Evolutionary conservation across 2,113 vertebrate species (phyloP).

Genomic region (Pituophis catenifer): DNA sequence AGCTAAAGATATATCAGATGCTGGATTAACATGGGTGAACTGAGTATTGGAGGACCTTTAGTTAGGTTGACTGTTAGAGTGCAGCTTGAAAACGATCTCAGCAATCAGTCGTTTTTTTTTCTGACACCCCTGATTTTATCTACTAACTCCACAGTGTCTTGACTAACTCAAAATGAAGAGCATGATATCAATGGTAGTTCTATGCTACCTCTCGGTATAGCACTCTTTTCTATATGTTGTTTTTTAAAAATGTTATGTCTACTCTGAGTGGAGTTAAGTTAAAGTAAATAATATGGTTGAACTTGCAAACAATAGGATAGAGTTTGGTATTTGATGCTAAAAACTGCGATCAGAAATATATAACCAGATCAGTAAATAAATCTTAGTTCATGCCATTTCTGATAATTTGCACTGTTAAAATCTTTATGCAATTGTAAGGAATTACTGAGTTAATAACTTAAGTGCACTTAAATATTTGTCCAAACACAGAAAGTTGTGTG

Average conservation of each 20-base stretch:
- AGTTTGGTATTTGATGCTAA: neutral
- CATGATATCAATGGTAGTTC: slow-evolving; percentile 14
- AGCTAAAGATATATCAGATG: neutral
- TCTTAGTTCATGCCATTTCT: neutral
- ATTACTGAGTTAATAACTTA: neutral
- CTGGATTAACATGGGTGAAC: neutral
- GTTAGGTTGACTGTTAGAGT: neutral
- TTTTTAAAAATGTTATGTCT: neutral
- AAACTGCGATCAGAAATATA: neutral
- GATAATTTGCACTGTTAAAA: neutral
- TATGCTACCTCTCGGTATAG: neutral
- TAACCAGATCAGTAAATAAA: neutral
- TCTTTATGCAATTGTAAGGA: neutral
- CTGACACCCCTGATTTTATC: slow-evolving; percentile 4
- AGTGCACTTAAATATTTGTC: neutral
- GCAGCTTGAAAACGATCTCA: neutral
- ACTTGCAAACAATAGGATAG: neutral
- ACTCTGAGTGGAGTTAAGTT: neutral
- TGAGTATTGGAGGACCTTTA: neutral
- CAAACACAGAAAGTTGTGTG: neutral
- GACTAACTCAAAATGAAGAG: slow-evolving; percentile 44
- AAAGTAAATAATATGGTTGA: neutral
- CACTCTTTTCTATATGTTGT: neutral
- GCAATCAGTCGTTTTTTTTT: slow-evolving; percentile 23
- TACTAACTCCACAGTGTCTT: slow-evolving; percentile 37